phyloP scores from a whole-genome alignment of 1,140 invertebrate genomes.

The Polypedilum pembai region DNA sequence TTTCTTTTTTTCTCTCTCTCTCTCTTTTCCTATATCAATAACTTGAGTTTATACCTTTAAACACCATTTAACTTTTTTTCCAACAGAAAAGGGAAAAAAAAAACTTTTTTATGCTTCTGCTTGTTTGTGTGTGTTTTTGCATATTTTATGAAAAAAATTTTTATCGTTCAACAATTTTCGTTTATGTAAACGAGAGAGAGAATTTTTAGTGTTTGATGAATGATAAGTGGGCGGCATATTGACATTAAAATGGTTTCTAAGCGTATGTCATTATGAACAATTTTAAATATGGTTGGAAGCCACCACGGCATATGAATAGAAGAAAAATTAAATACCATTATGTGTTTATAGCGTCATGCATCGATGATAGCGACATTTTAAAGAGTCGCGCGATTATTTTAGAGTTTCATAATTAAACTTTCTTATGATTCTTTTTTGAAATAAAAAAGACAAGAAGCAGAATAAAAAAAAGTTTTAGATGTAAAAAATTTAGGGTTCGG shows the following conservation, averaged over 20 bases:
- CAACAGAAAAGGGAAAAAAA: not conserved
- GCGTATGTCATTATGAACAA: not conserved
- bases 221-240: conserved; percentile 18
- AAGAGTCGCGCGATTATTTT: not conserved
- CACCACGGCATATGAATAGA: conserved; percentile 1
- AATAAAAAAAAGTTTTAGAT: no score
- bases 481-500: no score
- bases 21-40: not conserved
- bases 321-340: conserved; percentile 8
- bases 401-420: not conserved
- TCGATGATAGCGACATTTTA: not conserved
- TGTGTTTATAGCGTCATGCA: conserved; percentile 25
- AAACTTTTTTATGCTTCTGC: no score
- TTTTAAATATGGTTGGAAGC: not conserved
- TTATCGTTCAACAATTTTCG: not conserved
- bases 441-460: no score
- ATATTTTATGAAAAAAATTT: conserved; percentile 16
- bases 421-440: not conserved
- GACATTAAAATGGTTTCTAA: not conserved
- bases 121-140: not conserved
- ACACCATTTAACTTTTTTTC: conserved; percentile 22
- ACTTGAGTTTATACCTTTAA: not conserved
- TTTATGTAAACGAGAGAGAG: not conserved
- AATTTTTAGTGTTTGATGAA: not conserved
- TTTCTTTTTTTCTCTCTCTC: not conserved